Evolutionary conservation across 37 sponge, comb jelly and placozoan species (phyloP).

Genomic region (Spongia lamella): DNA sequence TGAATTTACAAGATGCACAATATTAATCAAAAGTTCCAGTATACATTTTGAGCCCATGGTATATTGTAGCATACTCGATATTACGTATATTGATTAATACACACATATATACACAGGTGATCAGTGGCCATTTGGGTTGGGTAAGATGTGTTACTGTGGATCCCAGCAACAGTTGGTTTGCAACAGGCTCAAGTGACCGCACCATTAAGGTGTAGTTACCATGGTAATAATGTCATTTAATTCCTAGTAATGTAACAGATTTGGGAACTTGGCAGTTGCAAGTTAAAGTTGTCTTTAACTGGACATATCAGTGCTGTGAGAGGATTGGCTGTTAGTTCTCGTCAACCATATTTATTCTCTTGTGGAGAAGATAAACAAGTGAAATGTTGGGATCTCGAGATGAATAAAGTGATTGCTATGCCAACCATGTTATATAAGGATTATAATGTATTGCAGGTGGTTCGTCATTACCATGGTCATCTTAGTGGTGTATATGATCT

Average conservation of each 20-base stretch:
- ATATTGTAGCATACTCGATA: too few relatives aligned
- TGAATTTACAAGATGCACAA: too few relatives aligned
- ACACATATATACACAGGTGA: too few relatives aligned
- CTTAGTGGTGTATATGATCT: conserved; percentile 92
- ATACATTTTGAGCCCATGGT: too few relatives aligned
- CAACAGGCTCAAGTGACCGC: conserved; percentile 93
- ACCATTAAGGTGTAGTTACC: conserved; percentile 84
- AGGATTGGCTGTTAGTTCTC: conserved; percentile 83
- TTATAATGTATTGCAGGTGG: conserved; percentile 63
- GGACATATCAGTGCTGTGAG: conserved; percentile 95
- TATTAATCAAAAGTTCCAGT: too few relatives aligned
- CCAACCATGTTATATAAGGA: not conserved
- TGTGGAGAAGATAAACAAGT: conserved; percentile 97
- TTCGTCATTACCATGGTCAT: conserved; percentile 98
- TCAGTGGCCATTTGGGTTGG: conserved; percentile 99
- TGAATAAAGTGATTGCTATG: conserved; percentile 88
- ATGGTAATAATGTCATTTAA: not conserved
- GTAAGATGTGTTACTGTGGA: conserved; percentile 93
- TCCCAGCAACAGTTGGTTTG: conserved; percentile 97
- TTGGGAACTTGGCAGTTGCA: conserved; percentile 93
- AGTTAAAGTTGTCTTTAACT: conserved; percentile 92
- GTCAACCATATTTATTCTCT: conserved; percentile 97
- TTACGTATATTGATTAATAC: too few relatives aligned
- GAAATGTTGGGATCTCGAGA: conserved; percentile 99
- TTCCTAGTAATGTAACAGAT: conserved; percentile 45